Evolutionary conservation across 2,888 invertebrate species (phyloP).

Genomic region (Dynastes maya): DNA sequence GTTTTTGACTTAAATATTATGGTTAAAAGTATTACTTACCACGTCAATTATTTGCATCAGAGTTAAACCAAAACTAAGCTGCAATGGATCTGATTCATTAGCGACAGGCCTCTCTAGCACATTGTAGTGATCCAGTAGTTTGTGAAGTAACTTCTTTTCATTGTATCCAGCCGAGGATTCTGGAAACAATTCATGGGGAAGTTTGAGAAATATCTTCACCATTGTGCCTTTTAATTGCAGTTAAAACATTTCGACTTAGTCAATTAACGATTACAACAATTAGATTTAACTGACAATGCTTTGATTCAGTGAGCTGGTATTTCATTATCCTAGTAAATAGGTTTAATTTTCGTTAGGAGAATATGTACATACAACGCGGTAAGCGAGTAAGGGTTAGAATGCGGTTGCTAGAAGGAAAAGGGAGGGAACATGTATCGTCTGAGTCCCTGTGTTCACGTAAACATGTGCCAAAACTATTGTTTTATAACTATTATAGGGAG

Average conservation of each 20-base stretch:
- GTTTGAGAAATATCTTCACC: background rate
- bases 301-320: constrained; percentile 17
- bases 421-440: constrained; percentile 6
- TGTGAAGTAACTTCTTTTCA: constrained; percentile 93
- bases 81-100: constrained; percentile 96
- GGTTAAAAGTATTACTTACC: constrained; percentile 76
- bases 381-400: background rate
- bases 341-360: constrained; percentile 7
- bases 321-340: constrained; percentile 36
- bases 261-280: constrained; percentile 31
- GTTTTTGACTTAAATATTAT: background rate
- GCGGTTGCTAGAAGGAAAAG: background rate
- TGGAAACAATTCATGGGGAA: constrained; percentile 67
- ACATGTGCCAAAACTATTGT: background rate
- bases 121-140: constrained; percentile 94
- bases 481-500: background rate
- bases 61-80: constrained; percentile 96
- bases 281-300: constrained; percentile 35
- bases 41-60: constrained; percentile 98
- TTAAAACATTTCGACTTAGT: constrained; percentile 4
- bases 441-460: background rate
- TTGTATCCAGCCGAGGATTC: constrained; percentile 90
- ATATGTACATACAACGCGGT: background rate
- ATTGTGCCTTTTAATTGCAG: constrained; percentile 8
- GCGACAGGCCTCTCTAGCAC: constrained; percentile 94